Conservation (phyloP, 2,888 invertebrate genomes). For the Tetragonula carbonaria region DNA sequence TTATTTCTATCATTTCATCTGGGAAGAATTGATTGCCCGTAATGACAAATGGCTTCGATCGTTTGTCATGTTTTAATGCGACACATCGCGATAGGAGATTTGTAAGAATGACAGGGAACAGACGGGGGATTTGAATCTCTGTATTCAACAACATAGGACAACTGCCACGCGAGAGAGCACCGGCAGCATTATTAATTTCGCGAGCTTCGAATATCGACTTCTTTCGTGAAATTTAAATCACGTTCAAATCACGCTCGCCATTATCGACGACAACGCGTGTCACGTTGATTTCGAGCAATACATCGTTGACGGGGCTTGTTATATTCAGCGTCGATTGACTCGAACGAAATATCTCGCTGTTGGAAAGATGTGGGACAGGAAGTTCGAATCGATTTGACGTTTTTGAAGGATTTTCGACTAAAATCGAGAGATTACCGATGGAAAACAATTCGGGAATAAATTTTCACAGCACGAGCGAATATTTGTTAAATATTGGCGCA, state of each 20-base stretch:
- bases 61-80: conserved; percentile 9
- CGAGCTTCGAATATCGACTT: not conserved
- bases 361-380: not conserved
- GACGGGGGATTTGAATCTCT: not conserved
- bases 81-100: not conserved
- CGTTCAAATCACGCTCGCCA: not conserved
- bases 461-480: not conserved
- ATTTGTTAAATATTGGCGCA: not conserved
- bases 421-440: not conserved
- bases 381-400: no score
- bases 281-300: not conserved
- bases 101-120: not conserved
- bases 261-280: not conserved
- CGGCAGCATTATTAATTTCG: not conserved
- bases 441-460: not conserved
- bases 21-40: not conserved
- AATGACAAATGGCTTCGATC: conserved; percentile 6
- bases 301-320: not conserved
- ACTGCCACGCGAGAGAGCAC: no score
- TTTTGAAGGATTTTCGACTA: not conserved
- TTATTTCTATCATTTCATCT: not conserved
- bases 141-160: no score
- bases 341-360: not conserved
- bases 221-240: not conserved
- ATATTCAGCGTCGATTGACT: not conserved